phyloP scores from a whole-genome alignment of 2,888 invertebrate genomes.

The Caenorhabditis imperialis region DNA sequence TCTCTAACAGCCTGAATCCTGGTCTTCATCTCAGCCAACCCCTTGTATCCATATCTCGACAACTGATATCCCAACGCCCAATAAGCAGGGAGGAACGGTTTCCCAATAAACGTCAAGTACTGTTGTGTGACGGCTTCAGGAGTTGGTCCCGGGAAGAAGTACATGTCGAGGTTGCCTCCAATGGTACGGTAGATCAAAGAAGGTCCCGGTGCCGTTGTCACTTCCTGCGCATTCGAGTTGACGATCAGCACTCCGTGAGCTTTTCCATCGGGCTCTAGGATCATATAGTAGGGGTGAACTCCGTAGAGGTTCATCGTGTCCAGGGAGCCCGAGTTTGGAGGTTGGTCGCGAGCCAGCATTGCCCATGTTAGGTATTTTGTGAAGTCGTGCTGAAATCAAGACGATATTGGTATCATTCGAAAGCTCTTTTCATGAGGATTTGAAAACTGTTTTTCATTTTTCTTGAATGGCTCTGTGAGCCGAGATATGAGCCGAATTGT shows the following conservation, averaged over 20 bases:
- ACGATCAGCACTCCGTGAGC: constrained; percentile 75
- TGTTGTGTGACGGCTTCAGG: constrained; percentile 78
- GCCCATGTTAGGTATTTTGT: constrained; percentile 72
- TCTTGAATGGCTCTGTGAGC: no score
- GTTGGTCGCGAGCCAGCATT: constrained; percentile 74
- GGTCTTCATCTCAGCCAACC: constrained; percentile 65
- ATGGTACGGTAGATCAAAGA: constrained; percentile 84
- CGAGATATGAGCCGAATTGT: no score
- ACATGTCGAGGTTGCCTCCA: constrained; percentile 79
- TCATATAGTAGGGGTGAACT: constrained; percentile 76
- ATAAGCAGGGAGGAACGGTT: constrained; percentile 77
- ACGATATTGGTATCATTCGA: no score
- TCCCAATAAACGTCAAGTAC: constrained; percentile 70
- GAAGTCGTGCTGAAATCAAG: constrained; percentile 74
- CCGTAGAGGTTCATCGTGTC: constrained; percentile 73
- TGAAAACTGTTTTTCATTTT: no score
- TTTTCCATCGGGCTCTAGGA: constrained; percentile 73
- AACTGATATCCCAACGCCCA: constrained; percentile 78
- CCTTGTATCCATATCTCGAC: constrained; percentile 71
- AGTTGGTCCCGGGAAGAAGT: constrained; percentile 79
- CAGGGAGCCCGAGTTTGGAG: constrained; percentile 63
- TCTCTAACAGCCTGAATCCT: constrained; percentile 76
- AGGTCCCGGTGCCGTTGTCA: constrained; percentile 73
- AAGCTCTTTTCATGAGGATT: not conserved
- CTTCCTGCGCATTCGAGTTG: constrained; percentile 75